These are phyloP conservation scores for Ichneumoninae sp. DNA, from an alignment of 2,888 invertebrate species.

Conservation along the genomic window DNA sequence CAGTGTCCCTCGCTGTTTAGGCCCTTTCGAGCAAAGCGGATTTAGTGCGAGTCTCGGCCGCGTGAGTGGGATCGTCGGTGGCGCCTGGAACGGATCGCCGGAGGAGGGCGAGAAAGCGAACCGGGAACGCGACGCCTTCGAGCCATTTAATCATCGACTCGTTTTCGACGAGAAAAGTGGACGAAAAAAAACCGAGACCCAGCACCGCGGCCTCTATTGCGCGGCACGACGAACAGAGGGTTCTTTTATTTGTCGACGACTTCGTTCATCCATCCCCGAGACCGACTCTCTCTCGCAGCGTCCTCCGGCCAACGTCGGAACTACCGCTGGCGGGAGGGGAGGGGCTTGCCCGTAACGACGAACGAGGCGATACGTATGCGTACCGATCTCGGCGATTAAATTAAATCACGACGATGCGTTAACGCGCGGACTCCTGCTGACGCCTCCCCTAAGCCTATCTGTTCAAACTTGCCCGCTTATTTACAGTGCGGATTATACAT, in stretches of 20 bases:
- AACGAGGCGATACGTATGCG: constrained; percentile 51
- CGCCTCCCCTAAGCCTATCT: constrained; percentile 1
- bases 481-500: constrained; percentile 44
- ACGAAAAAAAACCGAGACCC: not conserved
- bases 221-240: not conserved
- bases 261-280: constrained; percentile 17
- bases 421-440: constrained; percentile 38
- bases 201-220: constrained; percentile 14
- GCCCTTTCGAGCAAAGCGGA: constrained; percentile 52
- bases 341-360: constrained; percentile 28
- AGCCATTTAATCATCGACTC: constrained; percentile 63
- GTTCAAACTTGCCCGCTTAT: constrained; percentile 25
- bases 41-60: constrained; percentile 52
- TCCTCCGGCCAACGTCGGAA: not conserved
- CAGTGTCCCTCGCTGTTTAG: constrained; percentile 48
- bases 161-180: constrained; percentile 48
- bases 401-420: constrained; percentile 57
- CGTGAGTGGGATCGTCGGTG: constrained; percentile 54
- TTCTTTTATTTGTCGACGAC: constrained; percentile 21
- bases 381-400: constrained; percentile 40
- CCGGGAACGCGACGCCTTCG: constrained; percentile 37
- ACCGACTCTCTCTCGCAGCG: not conserved
- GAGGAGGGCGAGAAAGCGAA: constrained; percentile 18
- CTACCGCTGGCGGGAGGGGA: not conserved
- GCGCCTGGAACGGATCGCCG: constrained; percentile 27